phyloP scores from a whole-genome alignment of 2,797 vertebrate species.

The Petrocephalus sullivani region DNA sequence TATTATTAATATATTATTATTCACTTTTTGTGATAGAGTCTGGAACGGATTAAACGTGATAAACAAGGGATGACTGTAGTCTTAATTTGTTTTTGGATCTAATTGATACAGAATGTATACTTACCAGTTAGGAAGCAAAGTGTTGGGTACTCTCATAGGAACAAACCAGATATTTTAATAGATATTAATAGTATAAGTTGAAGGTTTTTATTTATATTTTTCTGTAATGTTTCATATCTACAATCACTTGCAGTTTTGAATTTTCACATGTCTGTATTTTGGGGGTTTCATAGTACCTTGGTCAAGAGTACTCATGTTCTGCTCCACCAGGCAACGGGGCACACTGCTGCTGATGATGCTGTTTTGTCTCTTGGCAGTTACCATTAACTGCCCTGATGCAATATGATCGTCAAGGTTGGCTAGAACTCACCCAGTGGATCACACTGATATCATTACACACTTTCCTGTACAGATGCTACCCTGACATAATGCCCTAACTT shows the following conservation, averaged over 20 bases:
- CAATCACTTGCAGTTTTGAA: not conserved
- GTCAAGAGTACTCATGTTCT: not conserved
- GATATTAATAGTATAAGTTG: not conserved
- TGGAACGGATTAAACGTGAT: too few relatives aligned
- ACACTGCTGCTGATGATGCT: not conserved
- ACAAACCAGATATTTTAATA: not conserved
- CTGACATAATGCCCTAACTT: not conserved
- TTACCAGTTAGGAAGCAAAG: not conserved
- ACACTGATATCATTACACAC: not conserved
- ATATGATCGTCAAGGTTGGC: not conserved
- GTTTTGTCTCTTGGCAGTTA: not conserved
- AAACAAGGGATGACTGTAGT: not conserved
- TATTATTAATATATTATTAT: too few relatives aligned
- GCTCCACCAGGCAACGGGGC: not conserved
- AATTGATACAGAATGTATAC: not conserved
- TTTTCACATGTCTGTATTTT: not conserved
- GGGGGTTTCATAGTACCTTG: not conserved
- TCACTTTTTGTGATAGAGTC: too few relatives aligned
- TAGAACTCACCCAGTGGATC: not conserved
- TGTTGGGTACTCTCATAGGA: not conserved
- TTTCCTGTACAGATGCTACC: not conserved
- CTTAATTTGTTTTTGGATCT: slow-evolving; percentile 14
- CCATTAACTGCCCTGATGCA: not conserved
- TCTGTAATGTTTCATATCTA: not conserved
- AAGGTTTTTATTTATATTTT: not conserved